phyloP scores from a whole-genome alignment of 2,797 vertebrate species.

The Anabas testudineus region DNA sequence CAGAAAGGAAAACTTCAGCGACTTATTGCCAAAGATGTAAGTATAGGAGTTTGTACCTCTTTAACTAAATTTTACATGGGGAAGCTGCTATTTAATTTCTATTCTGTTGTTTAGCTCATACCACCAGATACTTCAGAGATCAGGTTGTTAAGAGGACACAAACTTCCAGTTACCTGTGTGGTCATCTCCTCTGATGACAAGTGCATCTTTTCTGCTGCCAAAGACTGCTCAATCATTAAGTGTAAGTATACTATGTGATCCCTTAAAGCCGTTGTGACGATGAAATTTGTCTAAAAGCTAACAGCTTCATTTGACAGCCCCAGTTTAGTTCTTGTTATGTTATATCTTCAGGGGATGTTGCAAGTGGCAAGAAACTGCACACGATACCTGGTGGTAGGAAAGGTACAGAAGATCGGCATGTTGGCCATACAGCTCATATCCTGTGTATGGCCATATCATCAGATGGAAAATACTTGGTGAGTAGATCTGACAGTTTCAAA shows the following conservation, averaged over 20 bases:
- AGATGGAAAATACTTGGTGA: conserved; percentile 94
- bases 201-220: conserved; percentile 92
- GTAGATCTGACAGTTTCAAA: conserved; percentile 23
- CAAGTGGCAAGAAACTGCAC: conserved; percentile 89
- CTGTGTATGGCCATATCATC: conserved; percentile 95
- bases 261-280: not conserved
- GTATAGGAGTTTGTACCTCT: conserved; percentile 44
- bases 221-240: conserved; percentile 96
- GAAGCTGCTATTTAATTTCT: not conserved
- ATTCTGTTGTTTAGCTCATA: conserved; percentile 82
- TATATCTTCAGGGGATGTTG: conserved; percentile 88
- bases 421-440: conserved; percentile 89
- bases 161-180: conserved; percentile 93
- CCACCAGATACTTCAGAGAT: conserved; percentile 87
- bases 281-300: not conserved
- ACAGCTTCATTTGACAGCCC: not conserved
- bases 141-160: conserved; percentile 91
- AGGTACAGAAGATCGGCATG: conserved; percentile 84
- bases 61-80: not conserved
- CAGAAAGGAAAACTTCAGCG: conserved; percentile 94
- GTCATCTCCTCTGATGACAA: conserved; percentile 92
- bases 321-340: not conserved
- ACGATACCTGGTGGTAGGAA: conserved; percentile 90
- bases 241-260: conserved; percentile 83
- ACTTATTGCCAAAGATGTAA: conserved; percentile 91